phyloP scores from a whole-genome alignment of 2,113 vertebrate genomes.

The Chloebia gouldiae region DNA sequence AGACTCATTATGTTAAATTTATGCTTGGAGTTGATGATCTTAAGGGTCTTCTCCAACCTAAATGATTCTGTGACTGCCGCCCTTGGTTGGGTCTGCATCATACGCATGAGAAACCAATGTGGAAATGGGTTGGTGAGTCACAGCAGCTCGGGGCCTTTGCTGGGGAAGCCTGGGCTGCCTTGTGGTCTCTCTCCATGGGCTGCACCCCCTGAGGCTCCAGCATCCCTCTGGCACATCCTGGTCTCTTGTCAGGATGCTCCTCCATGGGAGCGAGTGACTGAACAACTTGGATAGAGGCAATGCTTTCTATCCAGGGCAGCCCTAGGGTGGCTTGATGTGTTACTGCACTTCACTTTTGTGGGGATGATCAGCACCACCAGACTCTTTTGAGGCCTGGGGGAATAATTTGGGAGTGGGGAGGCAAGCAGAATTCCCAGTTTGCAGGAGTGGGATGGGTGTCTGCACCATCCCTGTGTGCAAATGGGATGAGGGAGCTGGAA shows the following conservation, averaged over 20 bases:
- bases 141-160: fast-evolving
- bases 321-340: background rate
- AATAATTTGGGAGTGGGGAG: background rate
- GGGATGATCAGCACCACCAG: background rate
- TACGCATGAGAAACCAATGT: background rate
- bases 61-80: background rate
- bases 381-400: background rate
- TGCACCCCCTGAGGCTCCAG: background rate
- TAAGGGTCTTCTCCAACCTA: background rate
- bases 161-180: background rate
- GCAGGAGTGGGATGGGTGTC: background rate
- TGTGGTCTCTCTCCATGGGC: background rate
- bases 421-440: background rate
- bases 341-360: background rate
- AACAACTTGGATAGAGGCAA: background rate
- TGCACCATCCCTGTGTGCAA: fast-evolving
- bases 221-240: background rate
- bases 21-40: background rate
- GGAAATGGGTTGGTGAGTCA: background rate
- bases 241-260: background rate
- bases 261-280: fast-evolving
- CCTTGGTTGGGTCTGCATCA: background rate
- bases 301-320: background rate
- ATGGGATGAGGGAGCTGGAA: background rate
- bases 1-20: background rate